Conservation (phyloP, 2,113 vertebrate genomes). For the Gulo gulo region DNA sequence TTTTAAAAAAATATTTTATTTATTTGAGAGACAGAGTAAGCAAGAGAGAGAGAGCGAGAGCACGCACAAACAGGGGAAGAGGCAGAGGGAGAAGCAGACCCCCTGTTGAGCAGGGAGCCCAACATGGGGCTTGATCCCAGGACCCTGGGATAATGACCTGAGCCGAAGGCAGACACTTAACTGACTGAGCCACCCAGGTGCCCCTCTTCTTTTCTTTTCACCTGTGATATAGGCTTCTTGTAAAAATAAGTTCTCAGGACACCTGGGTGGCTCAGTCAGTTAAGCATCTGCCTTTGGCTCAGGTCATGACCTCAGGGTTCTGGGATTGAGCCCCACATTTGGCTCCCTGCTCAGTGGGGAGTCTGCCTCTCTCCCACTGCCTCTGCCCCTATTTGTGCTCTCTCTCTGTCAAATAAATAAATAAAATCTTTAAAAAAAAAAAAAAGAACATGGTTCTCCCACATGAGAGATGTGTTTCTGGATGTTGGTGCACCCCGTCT, state of each 20-base stretch:
- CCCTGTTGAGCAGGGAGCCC: too few relatives aligned
- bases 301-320: too few relatives aligned
- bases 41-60: not conserved
- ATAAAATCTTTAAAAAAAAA: not conserved
- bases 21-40: not conserved
- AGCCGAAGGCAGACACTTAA: too few relatives aligned
- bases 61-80: not conserved
- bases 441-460: not conserved
- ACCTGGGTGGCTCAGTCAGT: too few relatives aligned
- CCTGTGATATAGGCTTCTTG: not conserved
- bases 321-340: too few relatives aligned
- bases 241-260: not conserved
- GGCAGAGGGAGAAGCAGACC: not conserved
- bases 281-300: too few relatives aligned
- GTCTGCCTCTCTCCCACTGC: too few relatives aligned
- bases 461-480: not conserved
- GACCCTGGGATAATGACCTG: too few relatives aligned
- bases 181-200: too few relatives aligned
- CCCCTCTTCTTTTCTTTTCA: not conserved
- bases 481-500: not conserved
- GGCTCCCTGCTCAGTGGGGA: too few relatives aligned
- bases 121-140: too few relatives aligned
- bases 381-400: not conserved
- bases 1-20: not conserved
- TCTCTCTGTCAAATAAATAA: not conserved